Base-by-base conservation (phyloP, 2,888 invertebrate species). In the Gibbula magus region DNA sequence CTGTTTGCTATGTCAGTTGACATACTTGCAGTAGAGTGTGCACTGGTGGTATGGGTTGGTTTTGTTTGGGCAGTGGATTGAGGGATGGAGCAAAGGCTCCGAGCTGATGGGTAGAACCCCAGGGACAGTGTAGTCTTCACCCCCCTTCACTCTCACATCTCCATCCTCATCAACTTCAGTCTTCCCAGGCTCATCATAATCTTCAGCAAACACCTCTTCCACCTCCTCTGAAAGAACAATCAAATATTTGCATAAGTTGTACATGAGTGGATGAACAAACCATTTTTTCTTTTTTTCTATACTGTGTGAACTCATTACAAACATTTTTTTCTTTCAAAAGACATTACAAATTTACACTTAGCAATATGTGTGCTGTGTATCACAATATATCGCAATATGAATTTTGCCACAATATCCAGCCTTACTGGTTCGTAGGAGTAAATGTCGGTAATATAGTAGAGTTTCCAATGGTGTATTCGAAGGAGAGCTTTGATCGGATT, bases 121-220 rank as follows among this genome's bases (percentile, higher is more conserved):
- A 18, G 81, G 84, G n/a, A 81, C 79, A 39, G 51, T 74, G 25
- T 61, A 51, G 13, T 83, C 82, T 32, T 85, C 82, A 10, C 73
- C 78, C 5, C 66, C 53, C 20, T 32, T 73, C 25, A 82, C 78
- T 29, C 51, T 35, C 51, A n/a, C 16, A 20, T 20, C 75, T 20
- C 80, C 82, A 16, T 82, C 79, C 29, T 66, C 79, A 18, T 84
- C 79, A 13, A 81, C 81, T 45, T 80, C 84, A 25, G 86, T 83
- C 79, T 88, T 88, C 5, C 83, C 79, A 25, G 88, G 89, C 83
- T 95, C 96, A 91, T 97, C 98, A 92, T 98, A 98, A 92, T 96
- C 97, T 93, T 98, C 98, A 5, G 97, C 98, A 91, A 98, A 97
- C 39, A 98, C 96, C 94, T 98, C 98, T 93, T 98, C 98, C n/a